Conservation (phyloP, 2,797 vertebrate species). For the Coranthus polyacanthus region DNA sequence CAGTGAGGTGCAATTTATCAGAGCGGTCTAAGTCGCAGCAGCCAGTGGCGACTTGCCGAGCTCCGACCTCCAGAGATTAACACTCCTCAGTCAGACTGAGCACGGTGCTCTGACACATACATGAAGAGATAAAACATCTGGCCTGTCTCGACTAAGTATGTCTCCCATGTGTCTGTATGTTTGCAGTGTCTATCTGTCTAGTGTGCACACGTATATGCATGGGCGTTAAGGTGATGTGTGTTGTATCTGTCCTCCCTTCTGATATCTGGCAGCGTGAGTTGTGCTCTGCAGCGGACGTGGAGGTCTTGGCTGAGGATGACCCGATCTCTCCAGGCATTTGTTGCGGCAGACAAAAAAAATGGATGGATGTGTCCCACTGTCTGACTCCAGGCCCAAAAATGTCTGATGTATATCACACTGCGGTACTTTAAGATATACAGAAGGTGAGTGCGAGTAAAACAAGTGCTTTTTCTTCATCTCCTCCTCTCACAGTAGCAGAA, state of each 20-base stretch:
- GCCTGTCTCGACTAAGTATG: conserved; percentile 46
- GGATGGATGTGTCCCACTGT: conserved; percentile 53
- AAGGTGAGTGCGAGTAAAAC: conserved; percentile 21
- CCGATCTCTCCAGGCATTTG: conserved; percentile 39
- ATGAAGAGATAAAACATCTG: conserved; percentile 67
- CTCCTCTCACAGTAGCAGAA: conserved; percentile 19
- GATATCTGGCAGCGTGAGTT: conserved; percentile 52
- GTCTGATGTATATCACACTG: conserved; percentile 40
- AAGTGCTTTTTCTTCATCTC: conserved; percentile 14
- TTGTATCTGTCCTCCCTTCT: conserved; percentile 42
- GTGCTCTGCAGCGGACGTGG: conserved; percentile 39
- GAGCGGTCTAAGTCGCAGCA: conserved; percentile 27
- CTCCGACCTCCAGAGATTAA: conserved; percentile 57
- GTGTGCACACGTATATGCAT: not conserved
- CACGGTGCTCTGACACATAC: conserved; percentile 46
- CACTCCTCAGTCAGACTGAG: conserved; percentile 54
- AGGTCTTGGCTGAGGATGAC: conserved; percentile 60
- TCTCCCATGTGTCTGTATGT: conserved; percentile 37
- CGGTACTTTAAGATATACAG: conserved; percentile 16
- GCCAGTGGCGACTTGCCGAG: conserved; percentile 31
- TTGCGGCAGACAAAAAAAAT: conserved; percentile 37
- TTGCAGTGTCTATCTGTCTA: conserved; percentile 23
- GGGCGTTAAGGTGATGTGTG: conserved; percentile 35
- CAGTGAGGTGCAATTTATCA: conserved; percentile 41
- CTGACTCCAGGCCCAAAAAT: conserved; percentile 36